Evolutionary conservation across 2,888 invertebrate genomes (phyloP).

Genomic region (Ochropacha duplaris): DNA sequence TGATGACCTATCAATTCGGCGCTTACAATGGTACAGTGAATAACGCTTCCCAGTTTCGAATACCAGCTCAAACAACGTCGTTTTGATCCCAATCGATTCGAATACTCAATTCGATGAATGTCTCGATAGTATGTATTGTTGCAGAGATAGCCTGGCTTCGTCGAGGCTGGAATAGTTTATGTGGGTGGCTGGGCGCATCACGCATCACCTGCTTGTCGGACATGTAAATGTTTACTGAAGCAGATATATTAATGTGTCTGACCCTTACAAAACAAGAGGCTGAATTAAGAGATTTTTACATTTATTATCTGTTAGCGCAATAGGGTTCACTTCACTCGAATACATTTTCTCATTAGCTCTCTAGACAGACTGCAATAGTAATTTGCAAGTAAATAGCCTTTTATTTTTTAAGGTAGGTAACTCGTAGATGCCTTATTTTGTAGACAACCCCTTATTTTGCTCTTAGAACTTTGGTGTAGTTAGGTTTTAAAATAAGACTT

Average conservation of each 20-base stretch:
- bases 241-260: conserved; percentile 47
- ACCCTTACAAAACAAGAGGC: conserved; percentile 29
- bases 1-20: conserved; percentile 31
- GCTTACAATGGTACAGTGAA: conserved; percentile 3
- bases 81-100: not conserved
- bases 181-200: conserved; percentile 12
- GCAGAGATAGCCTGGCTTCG: not conserved
- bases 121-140: not conserved
- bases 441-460: not conserved
- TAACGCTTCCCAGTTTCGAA: not conserved
- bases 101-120: not conserved
- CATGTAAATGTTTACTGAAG: conserved; percentile 34
- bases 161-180: conserved; percentile 7
- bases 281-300: conserved; percentile 25
- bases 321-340: conserved; percentile 31
- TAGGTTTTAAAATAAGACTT: not conserved
- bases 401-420: not conserved
- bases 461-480: not conserved
- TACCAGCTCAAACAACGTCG: not conserved
- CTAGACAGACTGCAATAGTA: conserved; percentile 24
- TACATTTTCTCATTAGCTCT: conserved; percentile 39
- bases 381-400: conserved; percentile 32
- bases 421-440: not conserved
- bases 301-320: conserved; percentile 28
- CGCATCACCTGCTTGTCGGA: conserved; percentile 25